Percentiles rank a stretch among this genome's conserved stretches.
These are phyloP conservation scores for Deroptyus accipitrinus DNA, from an alignment of 2,113 vertebrate genomes.

Conservation along the genomic window DNA sequence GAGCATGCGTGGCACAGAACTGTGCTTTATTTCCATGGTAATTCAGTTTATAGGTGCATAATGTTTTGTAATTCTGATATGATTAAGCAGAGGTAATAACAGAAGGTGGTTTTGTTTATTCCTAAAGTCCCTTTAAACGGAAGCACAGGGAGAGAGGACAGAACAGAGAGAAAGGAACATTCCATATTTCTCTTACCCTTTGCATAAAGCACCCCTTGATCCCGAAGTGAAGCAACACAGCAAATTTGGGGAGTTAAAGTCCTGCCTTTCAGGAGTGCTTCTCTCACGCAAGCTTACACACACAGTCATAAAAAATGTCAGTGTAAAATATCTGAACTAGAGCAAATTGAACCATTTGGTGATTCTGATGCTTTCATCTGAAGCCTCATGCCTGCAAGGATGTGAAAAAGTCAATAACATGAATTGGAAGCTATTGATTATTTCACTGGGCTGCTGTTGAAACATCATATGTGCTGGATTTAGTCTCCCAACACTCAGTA, in stretches of 20 bases:
- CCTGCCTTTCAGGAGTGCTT: background rate
- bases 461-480: background rate
- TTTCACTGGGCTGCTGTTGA: constrained; percentile 35
- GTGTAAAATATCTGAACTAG: constrained; percentile 18
- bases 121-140: background rate
- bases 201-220: background rate
- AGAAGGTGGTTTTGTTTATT: background rate
- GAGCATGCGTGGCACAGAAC: background rate
- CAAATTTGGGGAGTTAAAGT: background rate
- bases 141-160: background rate
- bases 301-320: background rate
- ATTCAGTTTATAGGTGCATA: background rate
- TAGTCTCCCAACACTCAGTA: constrained; percentile 21
- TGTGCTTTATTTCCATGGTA: background rate
- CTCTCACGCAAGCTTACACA: background rate
- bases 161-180: background rate
- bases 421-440: constrained; percentile 64
- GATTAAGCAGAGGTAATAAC: background rate
- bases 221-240: background rate
- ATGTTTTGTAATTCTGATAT: background rate
- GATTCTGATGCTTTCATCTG: constrained; percentile 1
- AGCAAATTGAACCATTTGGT: constrained; percentile 22
- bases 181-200: background rate
- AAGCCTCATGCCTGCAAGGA: constrained; percentile 33
- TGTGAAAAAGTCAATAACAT: constrained; percentile 48